Evolutionary conservation across 1,140 invertebrate species (phyloP), one percentile per base, ranked within the genome.

Genomic region (Trichoplusia ni): DNA sequence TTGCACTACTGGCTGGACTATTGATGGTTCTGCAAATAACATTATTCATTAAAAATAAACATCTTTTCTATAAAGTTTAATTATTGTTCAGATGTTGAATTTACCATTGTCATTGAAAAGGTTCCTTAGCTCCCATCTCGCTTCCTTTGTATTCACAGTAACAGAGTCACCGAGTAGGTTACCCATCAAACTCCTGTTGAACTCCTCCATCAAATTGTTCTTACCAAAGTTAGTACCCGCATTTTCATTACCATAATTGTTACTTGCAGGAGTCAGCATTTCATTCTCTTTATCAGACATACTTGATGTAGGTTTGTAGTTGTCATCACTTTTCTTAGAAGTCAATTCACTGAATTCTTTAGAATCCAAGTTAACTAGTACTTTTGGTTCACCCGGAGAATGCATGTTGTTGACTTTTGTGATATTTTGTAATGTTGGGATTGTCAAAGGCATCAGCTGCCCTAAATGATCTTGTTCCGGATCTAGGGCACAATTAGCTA

Each of bases 81-180:
- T n/a, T n/a, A n/a, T n/a, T n/a, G n/a, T n/a, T n/a, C n/a, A n/a
- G n/a, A n/a, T n/a, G n/a, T n/a, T n/a, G n/a, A n/a, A n/a, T 13
- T 77, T 78, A 90, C 90, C 89, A 79, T 88, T 89, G 49, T 86
- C 86, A 76, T 89, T 88, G 56, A 90, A 91, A 44, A 91, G 71
- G 56, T 91, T 90, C 31, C 89, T 79, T 4, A 91, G 67, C 61
- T 91, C 90, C 83, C 86, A 90, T 49, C 86, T 67, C 1, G 87
- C 93, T 71, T 94, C 93, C 59, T 93, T 94, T 0, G 93, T 94
- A 61, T 94, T 93, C 1, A 93, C 91, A 19, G 93, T 94, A 29
- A 94, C 90, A 38, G 89, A 91, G 69, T 91, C 90, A 23, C 80
- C 83, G 13, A 89, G 76, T 2, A 91, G 64, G 63, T 90, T 89